These are phyloP conservation scores for Drosophila repleta DNA, from an alignment of 1,140 invertebrate genomes.

Conservation along the genomic window DNA sequence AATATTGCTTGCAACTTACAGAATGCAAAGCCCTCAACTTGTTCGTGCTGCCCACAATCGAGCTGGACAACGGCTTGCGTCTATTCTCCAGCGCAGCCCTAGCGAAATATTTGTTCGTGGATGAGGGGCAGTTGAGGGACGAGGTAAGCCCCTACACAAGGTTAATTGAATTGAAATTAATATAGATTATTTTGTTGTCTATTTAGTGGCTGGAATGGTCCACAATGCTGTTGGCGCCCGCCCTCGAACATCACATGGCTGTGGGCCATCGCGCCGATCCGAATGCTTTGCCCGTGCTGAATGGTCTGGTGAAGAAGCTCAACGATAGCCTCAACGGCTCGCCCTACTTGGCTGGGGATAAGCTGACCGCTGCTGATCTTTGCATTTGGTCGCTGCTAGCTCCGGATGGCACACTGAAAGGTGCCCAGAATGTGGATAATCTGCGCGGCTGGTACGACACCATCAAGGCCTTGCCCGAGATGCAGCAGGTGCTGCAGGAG, in stretches of 20 bases:
- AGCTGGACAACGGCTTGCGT: slow-evolving; percentile 83
- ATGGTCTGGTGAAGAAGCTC: slow-evolving; percentile 84
- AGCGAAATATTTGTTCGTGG: slow-evolving; percentile 85
- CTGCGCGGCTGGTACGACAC: slow-evolving; percentile 72
- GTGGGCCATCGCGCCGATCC: slow-evolving; percentile 84
- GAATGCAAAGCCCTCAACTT: slow-evolving; percentile 69
- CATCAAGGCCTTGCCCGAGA: slow-evolving; percentile 68
- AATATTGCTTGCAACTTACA: slow-evolving; percentile 59
- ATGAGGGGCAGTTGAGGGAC: slow-evolving; percentile 67
- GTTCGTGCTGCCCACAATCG: slow-evolving; percentile 85
- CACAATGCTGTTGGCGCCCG: slow-evolving; percentile 87
- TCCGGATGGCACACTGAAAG: slow-evolving; percentile 83
- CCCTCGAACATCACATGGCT: slow-evolving; percentile 84
- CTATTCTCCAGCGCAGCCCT: slow-evolving; percentile 86
- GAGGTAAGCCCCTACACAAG: slow-evolving; percentile 69
- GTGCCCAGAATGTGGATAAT: slow-evolving; percentile 75
- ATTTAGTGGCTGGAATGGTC: slow-evolving; percentile 91
- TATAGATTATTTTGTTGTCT: neutral
- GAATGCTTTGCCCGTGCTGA: slow-evolving; percentile 84
- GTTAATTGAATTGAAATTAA: slow-evolving; percentile 59
- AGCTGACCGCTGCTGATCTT: slow-evolving; percentile 62
- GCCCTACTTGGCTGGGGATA: slow-evolving; percentile 79
- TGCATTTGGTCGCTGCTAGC: slow-evolving; percentile 79
- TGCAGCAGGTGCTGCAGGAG: slow-evolving; percentile 69
- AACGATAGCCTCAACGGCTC: slow-evolving; percentile 82